phyloP scores from a whole-genome alignment of 2,113 vertebrate species.

The Plecotus auritus region DNA sequence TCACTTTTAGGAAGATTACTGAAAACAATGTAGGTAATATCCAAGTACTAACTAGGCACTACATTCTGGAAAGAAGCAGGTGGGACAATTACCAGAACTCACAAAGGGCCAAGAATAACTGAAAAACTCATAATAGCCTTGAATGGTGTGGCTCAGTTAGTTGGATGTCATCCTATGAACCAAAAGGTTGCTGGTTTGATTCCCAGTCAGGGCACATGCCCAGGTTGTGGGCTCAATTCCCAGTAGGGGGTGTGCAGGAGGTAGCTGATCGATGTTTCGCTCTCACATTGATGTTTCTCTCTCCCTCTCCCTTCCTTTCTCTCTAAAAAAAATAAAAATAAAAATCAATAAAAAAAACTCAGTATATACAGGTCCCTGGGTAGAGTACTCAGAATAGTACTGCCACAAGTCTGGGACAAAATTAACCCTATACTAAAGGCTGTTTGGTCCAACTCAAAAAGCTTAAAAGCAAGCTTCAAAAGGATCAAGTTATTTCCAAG shows the following conservation, averaged over 20 bases:
- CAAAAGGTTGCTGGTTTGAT: no score
- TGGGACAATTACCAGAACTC: not conserved
- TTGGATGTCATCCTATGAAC: no score
- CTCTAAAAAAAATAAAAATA: no score
- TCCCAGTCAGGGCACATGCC: no score
- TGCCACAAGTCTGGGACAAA: not conserved
- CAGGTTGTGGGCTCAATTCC: no score
- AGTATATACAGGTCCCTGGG: not conserved
- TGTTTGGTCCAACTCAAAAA: not conserved
- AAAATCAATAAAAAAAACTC: not conserved
- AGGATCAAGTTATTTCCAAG: not conserved
- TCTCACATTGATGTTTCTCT: no score
- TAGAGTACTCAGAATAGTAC: not conserved
- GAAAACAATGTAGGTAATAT: not conserved
- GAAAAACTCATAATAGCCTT: not conserved
- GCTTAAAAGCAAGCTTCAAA: not conserved
- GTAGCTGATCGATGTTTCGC: no score
- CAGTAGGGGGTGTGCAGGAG: no score
- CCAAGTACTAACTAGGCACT: not conserved
- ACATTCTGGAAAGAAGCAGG: not conserved
- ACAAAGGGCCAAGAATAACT: not conserved
- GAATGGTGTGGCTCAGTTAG: no score
- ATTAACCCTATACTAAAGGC: not conserved
- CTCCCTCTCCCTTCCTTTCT: no score
- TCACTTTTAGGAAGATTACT: slow-evolving; percentile 17